Evolutionary conservation across 2,888 invertebrate genomes (phyloP), one percentile per base, ranked within the genome.

Genomic region (Trissoscelio sp.): DNA sequence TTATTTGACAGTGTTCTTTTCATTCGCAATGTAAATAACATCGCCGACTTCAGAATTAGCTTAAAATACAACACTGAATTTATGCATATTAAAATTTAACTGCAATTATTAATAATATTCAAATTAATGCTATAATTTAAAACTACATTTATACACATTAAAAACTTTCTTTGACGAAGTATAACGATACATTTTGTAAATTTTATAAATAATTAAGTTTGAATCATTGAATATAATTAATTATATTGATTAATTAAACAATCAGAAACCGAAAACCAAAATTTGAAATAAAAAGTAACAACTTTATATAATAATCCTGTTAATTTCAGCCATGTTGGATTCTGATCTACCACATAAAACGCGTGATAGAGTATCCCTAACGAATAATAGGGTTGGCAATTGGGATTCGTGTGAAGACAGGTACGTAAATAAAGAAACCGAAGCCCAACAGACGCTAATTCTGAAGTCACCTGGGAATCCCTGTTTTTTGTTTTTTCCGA

Each of bases 301-400:
- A 12, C 18, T 42, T 9, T 60, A 53, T 14, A 46, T 79, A 74
- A 83, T 78, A n/a, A 78, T 73, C 74, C 81, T 86, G 82, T 88
- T 81, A 86, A 87, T 90, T 90, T 87, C 88, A 91, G 91, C 91
- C 82, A 88, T 89, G 87, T 85, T 90, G 88, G 91, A 90, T 88
- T 87, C 87, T 83, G 90, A 91, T 83, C 85, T 87, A 67, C 85
- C 87, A 83, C 89, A 88, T 86, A 91, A 89, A 87, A 83, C 86
- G 82, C 88, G 89, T 66, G 89, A 91, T 86, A 90, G 89, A 83
- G 84, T 87, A 85, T 91, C 91, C 82, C 85, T 88, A 82, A 86
- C 84, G 82, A 87, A 89, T 86, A 90, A 86, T 86, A 90, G 83
- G 85, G 81, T 88, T 70, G 87, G 86, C 79, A 88, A 89, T 87